A percentile compares a stretch with the other conserved stretches of the same genome.
Conservation (phyloP, 2,797 vertebrate genomes). For the Threskiornis aethiopicus region DNA sequence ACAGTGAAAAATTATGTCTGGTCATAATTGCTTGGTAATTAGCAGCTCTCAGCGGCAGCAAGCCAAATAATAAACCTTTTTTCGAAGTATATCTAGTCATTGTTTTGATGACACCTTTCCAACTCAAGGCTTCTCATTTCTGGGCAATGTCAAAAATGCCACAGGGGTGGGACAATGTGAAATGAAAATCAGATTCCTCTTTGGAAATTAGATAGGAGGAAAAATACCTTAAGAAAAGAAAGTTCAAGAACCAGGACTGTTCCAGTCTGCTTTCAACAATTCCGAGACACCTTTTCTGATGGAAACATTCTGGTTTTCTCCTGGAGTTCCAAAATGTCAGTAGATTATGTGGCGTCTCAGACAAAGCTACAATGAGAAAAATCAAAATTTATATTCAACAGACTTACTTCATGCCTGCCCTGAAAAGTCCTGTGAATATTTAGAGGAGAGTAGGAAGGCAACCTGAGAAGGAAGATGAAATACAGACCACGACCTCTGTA, state of each 20-base stretch:
- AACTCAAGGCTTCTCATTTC: background rate
- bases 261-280: slow-evolving; percentile 8
- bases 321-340: background rate
- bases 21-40: slow-evolving; percentile 45
- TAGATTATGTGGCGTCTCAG: background rate
- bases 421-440: background rate
- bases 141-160: background rate
- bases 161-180: background rate
- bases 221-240: slow-evolving; percentile 22
- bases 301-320: slow-evolving; percentile 1
- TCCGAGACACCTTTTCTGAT: background rate
- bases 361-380: background rate
- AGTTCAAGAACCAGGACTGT: background rate
- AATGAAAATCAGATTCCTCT: background rate
- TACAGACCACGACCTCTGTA: background rate
- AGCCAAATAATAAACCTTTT: slow-evolving; percentile 35
- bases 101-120: slow-evolving; percentile 53
- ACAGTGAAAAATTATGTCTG: slow-evolving; percentile 1
- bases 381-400: background rate
- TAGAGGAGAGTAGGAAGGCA: background rate
- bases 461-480: background rate
- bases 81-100: slow-evolving; percentile 39
- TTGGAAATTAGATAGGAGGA: background rate
- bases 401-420: background rate
- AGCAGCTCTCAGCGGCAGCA: background rate